Evolutionary conservation across 2,113 vertebrate species (phyloP).

Genomic region (Neopipo cinnamomea): DNA sequence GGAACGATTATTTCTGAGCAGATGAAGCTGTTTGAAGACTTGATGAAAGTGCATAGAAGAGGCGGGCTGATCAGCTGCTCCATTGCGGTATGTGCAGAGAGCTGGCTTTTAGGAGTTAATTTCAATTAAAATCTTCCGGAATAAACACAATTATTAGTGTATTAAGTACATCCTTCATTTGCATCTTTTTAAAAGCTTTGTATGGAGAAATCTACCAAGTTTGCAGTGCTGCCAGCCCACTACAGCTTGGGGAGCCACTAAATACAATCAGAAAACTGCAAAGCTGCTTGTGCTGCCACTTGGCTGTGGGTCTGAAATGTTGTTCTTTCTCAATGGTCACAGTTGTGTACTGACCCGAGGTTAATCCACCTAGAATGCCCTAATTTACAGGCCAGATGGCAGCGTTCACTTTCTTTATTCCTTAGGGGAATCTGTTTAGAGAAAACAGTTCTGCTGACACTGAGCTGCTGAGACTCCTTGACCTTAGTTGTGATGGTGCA

Average conservation of each 20-base stretch:
- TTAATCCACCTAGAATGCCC: neutral
- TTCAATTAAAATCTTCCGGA: neutral
- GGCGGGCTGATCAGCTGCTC: constrained; percentile 91
- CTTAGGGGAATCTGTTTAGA: neutral
- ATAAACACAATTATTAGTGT: neutral
- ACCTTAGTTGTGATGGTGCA: neutral
- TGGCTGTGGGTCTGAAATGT: neutral
- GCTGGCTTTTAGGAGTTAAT: neutral
- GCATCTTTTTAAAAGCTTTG: neutral
- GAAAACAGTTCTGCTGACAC: neutral
- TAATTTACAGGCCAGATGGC: neutral
- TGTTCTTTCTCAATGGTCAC: neutral
- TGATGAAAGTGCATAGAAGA: constrained; percentile 82
- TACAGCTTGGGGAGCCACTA: neutral
- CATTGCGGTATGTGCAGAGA: constrained; percentile 73
- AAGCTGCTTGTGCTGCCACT: neutral
- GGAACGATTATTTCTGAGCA: constrained; percentile 76
- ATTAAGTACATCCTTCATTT: neutral
- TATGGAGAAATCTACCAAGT: neutral
- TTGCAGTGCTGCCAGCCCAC: neutral
- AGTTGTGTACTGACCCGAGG: neutral
- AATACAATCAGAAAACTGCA: neutral
- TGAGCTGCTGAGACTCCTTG: neutral
- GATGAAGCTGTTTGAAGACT: constrained; percentile 83
- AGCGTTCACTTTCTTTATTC: neutral